Base-by-base conservation (phyloP, 2,113 vertebrate genomes). In the Hippocampus comes region DNA sequence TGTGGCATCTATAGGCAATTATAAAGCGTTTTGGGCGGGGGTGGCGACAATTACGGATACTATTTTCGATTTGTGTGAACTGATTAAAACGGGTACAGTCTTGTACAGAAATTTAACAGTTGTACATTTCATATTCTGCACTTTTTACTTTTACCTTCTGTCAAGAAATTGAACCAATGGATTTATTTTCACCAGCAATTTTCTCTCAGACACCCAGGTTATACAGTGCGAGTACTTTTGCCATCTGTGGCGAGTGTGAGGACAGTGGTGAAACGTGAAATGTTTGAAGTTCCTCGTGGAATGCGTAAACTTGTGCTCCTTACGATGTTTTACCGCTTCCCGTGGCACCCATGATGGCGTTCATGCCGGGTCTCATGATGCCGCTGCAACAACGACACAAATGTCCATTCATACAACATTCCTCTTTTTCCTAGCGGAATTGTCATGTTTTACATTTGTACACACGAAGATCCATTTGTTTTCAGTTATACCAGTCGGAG, bases 291-390 rank as follows among this genome's bases (percentile, higher is more conserved):
- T 30, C 30, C 30, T 30, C 30, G 30, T 30, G 30, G 30, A 10
- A n/a, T 30, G 18, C 67, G 9, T 43, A 21, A 70, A 10, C 8
- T n/a, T 23, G 20, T 46, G 21, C 70, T 63, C 71, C 92, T 92
- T 88, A 94, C 93, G 91, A 94, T 79, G 94, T 94, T 89, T 94
- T 94, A 4, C 93, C 94, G 34, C 92, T 94, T 81, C 94, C 93
- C 2, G 93, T 94, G 34, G 93, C 89, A 0, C 93, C 93, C 90
- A 94, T 91, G 74, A 94, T 93, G 1, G 94, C 94, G 38, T 94
- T 94, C 86, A 94, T 90, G 18, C 94, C 93, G 0, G 92, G 91
- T 82, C 82, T 93, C 91, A 94, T 90, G 74, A 94, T 90, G 41
- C 93, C 93, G 82, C 93, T 94, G 78, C 61, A 84, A 83, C 12